Percentiles rank a stretch among this genome's conserved stretches.
Evolutionary conservation across 2,888 invertebrate genomes (phyloP).

Genomic region (Blera fallax): DNA sequence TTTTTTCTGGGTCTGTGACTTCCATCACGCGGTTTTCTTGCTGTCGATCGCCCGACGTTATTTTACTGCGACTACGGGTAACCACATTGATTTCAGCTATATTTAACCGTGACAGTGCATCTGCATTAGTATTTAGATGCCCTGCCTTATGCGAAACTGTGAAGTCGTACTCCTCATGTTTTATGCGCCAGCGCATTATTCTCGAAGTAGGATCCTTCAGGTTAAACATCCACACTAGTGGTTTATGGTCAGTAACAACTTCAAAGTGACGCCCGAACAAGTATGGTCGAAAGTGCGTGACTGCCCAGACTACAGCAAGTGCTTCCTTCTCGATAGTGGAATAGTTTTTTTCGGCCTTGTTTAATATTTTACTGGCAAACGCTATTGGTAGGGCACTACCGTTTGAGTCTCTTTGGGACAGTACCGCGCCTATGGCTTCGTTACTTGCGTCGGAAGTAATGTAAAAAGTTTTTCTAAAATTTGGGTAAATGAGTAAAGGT

Average conservation of each 20-base stretch:
- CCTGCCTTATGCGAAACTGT: background rate
- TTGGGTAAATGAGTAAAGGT: background rate
- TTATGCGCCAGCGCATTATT: slow-evolving; percentile 75
- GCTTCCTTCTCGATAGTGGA: slow-evolving; percentile 1
- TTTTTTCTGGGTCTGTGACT: too few species aligned
- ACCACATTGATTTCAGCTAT: too few species aligned
- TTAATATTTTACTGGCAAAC: too few species aligned
- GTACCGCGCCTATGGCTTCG: background rate
- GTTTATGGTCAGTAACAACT: slow-evolving; percentile 50
- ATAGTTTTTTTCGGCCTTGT: too few species aligned
- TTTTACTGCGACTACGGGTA: too few species aligned
- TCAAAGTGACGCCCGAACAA: slow-evolving; percentile 60
- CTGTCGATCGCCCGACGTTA: too few species aligned
- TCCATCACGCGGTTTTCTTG: too few species aligned
- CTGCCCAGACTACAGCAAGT: background rate
- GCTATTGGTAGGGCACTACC: too few species aligned
- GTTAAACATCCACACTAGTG: too few species aligned
- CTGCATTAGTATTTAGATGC: background rate
- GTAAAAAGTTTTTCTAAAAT: background rate
- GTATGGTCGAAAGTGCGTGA: background rate
- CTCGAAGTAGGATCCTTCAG: background rate
- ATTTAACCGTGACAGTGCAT: too few species aligned
- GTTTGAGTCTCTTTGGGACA: too few species aligned
- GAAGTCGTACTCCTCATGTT: slow-evolving; percentile 73
- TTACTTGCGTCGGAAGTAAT: background rate